These are phyloP conservation scores for Garra rufa DNA, from an alignment of 2,113 vertebrate species.

Conservation along the genomic window DNA sequence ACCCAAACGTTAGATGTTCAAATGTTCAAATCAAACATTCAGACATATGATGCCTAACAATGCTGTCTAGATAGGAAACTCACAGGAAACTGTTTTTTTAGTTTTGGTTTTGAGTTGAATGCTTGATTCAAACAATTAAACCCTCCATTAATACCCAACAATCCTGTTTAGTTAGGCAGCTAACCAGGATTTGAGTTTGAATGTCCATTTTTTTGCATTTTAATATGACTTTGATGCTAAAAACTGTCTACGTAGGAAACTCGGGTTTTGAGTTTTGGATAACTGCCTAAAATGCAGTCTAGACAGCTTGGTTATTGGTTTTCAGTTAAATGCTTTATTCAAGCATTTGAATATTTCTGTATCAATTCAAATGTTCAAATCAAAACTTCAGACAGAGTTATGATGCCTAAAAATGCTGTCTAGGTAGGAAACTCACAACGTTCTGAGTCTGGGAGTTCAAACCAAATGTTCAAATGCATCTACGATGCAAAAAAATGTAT, in stretches of 20 bases:
- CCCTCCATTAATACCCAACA: no score
- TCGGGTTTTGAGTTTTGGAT: no score
- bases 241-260: no score
- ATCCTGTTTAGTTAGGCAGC: no score
- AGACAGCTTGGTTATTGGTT: neutral
- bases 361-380: neutral
- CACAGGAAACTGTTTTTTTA: neutral
- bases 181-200: no score
- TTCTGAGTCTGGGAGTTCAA: neutral
- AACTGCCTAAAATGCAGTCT: neutral
- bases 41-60: neutral
- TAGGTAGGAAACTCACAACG: neutral
- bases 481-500: neutral
- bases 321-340: neutral
- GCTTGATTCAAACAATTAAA: neutral
- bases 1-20: neutral
- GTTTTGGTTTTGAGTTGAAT: neutral
- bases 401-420: neutral
- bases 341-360: neutral
- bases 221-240: no score
- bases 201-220: no score
- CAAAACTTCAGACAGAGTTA: neutral
- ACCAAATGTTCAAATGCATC: neutral
- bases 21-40: neutral
- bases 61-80: neutral